Evolutionary conservation across 2,113 vertebrate genomes (phyloP), one percentile per base, ranked within the genome.

Genomic region (Salminus brasiliensis): DNA sequence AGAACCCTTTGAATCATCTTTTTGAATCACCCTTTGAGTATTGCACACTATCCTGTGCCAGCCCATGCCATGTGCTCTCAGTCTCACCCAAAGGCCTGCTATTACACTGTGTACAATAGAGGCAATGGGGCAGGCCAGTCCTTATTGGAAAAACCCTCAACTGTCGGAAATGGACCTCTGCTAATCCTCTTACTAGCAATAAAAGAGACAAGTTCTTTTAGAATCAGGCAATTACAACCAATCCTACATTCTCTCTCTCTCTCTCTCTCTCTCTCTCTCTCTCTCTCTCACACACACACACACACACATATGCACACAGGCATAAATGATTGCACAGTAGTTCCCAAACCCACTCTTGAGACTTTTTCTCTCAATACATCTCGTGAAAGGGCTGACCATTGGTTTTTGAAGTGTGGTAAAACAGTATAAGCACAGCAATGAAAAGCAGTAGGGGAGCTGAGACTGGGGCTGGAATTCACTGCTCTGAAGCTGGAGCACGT

Each of bases 171-270:
- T 21, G 16, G 73, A 67, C 47, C 45, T 27, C 36, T 52, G 62
- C 62, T 66, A 76, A 66, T 66, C 74, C 49, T 53, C 45, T 62
- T 27, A 76, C n/a, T 53, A 55, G 18, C 43, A 34, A 43, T 29
- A 49, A 39, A 36, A 55, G 32, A 66, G 45, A 67, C 21, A 27
- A 7, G 27, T 29, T 62, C 55, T 45, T 62, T 39, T 18, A 60
- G 72, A 6, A 74, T 45, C 55, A 47, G 27, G 41, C 62, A 62
- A 63, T 74, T 74, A 49, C 30, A 30, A 49, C 57, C 32, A 63
- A 74, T 74, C n/a, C 27, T 34, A 62, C 47, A 12, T 34, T 49
- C 21, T 62, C 29, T 60, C 41, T 32, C 55, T 74, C 49, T 53
- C 21, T n/a, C 18, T 53, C 8, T 53, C 49, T n/a, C 49, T 49